Conservation (phyloP, 1,140 invertebrate species). For the Catajapyx aquilonaris region DNA sequence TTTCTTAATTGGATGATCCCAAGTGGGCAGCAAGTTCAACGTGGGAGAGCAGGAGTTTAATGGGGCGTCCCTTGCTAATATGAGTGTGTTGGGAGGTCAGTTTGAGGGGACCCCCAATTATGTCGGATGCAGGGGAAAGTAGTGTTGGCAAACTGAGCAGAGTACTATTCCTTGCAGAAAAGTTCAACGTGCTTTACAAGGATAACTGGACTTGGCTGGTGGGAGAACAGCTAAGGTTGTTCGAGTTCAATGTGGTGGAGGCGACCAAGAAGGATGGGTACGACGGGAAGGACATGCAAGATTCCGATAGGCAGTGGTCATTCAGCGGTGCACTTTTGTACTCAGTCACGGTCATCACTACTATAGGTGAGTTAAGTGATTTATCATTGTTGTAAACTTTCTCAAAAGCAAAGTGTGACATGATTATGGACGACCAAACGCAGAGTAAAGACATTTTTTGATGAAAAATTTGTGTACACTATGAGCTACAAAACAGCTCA, state of each 20-base stretch:
- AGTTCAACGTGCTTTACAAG: constrained; percentile 57
- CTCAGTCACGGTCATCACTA: constrained; percentile 62
- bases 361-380: constrained; percentile 52
- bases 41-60: no score
- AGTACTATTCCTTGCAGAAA: constrained; percentile 38
- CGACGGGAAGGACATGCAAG: constrained; percentile 26
- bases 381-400: neutral
- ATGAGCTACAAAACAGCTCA: constrained; percentile 1
- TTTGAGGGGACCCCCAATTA: no score
- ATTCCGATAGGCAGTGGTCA: constrained; percentile 35
- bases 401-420: neutral
- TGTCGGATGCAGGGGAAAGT: no score
- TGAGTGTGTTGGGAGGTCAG: no score
- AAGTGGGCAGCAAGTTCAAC: no score
- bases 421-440: neutral
- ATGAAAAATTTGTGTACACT: no score
- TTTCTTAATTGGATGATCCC: no score
- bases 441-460: neutral
- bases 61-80: no score
- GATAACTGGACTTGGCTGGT: constrained; percentile 59
- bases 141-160: no score
- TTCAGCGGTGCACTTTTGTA: constrained; percentile 59
- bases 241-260: constrained; percentile 51
- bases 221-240: constrained; percentile 45
- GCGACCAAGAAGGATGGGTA: constrained; percentile 33